Percentiles rank a stretch among this genome's conserved stretches.
These are phyloP conservation scores for Scaptomyza flava DNA, from an alignment of 2,888 invertebrate genomes.

Conservation along the genomic window DNA sequence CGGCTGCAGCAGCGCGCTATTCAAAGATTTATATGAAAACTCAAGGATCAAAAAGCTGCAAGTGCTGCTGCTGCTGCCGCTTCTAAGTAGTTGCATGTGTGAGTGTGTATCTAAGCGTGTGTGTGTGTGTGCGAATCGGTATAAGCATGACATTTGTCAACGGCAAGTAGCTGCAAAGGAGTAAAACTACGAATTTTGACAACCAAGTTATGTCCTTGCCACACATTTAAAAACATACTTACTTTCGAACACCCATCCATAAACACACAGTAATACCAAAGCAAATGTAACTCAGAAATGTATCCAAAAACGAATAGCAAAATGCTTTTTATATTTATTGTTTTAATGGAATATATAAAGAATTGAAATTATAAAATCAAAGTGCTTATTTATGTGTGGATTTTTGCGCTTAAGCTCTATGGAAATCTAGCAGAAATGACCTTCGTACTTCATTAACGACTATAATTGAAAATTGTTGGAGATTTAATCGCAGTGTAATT, in stretches of 20 bases:
- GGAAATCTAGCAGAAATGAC: too few relatives aligned
- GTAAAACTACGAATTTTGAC: slow-evolving; percentile 67
- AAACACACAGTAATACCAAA: slow-evolving; percentile 45
- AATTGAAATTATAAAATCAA: too few relatives aligned
- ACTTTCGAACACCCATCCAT: neutral
- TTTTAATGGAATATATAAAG: too few relatives aligned
- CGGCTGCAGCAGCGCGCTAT: slow-evolving; percentile 47
- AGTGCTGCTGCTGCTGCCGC: slow-evolving; percentile 37
- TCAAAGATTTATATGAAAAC: slow-evolving; percentile 71
- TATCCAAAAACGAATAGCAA: too few relatives aligned
- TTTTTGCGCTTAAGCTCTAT: too few relatives aligned
- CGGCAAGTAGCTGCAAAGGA: slow-evolving; percentile 69
- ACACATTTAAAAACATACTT: slow-evolving; percentile 48
- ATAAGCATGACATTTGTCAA: slow-evolving; percentile 73
- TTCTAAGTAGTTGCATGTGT: slow-evolving; percentile 39
- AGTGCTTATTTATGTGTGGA: too few relatives aligned
- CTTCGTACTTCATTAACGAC: too few relatives aligned
- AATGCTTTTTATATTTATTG: too few relatives aligned
- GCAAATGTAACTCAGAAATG: too few relatives aligned
- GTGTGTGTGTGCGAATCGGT: slow-evolving; percentile 40
- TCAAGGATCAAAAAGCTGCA: slow-evolving; percentile 66
- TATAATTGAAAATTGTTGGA: too few relatives aligned
- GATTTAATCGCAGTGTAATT: too few relatives aligned
- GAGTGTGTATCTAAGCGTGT: slow-evolving; percentile 18
- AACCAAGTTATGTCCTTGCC: slow-evolving; percentile 73